These are phyloP conservation scores for Xiphydria camelus DNA, from an alignment of 2,888 invertebrate species.

Conservation along the genomic window DNA sequence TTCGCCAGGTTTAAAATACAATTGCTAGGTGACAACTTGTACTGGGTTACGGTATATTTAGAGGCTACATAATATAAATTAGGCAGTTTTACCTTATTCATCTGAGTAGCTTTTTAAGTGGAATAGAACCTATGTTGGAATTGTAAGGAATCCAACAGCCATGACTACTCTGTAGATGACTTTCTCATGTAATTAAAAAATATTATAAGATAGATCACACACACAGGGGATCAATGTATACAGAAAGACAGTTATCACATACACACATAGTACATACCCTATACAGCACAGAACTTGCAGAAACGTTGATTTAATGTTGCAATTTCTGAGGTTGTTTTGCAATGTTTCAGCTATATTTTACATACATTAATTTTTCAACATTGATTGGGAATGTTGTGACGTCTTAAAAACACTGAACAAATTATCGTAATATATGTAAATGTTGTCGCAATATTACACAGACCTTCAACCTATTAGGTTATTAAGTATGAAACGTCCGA, in stretches of 20 bases:
- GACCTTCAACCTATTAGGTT: too few relatives aligned
- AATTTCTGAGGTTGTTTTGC: background rate
- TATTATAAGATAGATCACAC: too few relatives aligned
- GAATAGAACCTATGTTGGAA: constrained; percentile 7
- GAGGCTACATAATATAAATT: background rate
- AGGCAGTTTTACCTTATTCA: background rate
- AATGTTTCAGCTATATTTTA: background rate
- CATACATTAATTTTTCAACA: background rate
- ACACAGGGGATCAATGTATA: too few relatives aligned
- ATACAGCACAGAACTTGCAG: background rate
- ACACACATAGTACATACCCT: background rate
- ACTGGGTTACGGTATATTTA: background rate
- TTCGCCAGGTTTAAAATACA: background rate
- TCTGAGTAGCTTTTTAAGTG: constrained; percentile 14
- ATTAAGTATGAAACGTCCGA: too few relatives aligned
- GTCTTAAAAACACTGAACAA: too few relatives aligned
- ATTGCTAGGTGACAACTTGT: background rate
- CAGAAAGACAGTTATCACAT: too few relatives aligned
- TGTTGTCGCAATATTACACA: too few relatives aligned
- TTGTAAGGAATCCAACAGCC: background rate
- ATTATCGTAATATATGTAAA: too few relatives aligned
- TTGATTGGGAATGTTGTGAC: background rate
- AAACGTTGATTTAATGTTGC: background rate
- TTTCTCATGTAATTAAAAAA: constrained; percentile 13
- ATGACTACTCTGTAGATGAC: constrained; percentile 11